phyloP scores from a whole-genome alignment of 2,797 vertebrate species.

The Pyrrhura leucotis region DNA sequence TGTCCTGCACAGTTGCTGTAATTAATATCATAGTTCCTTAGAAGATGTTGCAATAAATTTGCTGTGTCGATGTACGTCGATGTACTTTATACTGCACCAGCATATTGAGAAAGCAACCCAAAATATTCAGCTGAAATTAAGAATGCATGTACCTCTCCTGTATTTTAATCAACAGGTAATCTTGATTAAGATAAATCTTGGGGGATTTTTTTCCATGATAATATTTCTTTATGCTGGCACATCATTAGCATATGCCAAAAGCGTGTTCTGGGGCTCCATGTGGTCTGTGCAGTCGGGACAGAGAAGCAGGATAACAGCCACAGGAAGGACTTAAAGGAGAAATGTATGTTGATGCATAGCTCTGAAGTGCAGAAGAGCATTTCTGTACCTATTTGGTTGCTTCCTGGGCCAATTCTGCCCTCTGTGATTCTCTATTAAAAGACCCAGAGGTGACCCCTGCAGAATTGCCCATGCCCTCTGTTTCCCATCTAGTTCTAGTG shows the following conservation, averaged over 20 bases:
- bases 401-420: neutral
- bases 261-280: neutral
- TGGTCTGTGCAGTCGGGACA: neutral
- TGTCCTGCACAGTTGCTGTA: neutral
- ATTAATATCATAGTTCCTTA: neutral
- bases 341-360: neutral
- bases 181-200: neutral
- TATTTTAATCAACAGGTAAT: neutral
- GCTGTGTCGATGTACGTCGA: neutral
- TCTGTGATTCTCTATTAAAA: accelerated
- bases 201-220: neutral
- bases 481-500: neutral
- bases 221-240: neutral
- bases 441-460: neutral
- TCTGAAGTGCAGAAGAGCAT: neutral
- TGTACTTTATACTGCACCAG: neutral
- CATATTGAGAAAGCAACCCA: neutral
- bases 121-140: neutral
- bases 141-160: neutral
- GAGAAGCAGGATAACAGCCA: neutral
- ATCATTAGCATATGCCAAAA: neutral
- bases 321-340: neutral
- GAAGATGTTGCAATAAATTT: neutral
- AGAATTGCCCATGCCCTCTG: neutral
- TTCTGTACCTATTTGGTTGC: neutral